A percentile compares a stretch with the other conserved stretches of the same genome.
These are phyloP conservation scores for Diplodus puntazzo DNA, from an alignment of 2,797 vertebrate genomes.

Conservation along the genomic window DNA sequence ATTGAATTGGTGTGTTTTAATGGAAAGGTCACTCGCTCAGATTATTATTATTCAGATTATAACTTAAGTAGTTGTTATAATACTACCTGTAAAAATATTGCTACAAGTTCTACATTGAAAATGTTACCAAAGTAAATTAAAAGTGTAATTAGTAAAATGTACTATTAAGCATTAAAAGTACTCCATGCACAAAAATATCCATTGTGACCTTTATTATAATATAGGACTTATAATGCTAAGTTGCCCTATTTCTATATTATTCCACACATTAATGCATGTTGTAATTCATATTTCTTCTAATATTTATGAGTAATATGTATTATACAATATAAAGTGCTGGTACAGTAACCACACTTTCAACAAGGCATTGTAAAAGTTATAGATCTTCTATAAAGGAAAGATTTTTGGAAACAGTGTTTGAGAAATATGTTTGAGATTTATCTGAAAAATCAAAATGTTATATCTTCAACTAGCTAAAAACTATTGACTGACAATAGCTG, in stretches of 20 bases:
- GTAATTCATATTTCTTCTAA: background rate
- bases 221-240: too few species aligned
- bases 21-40: background rate
- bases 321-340: background rate
- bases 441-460: background rate
- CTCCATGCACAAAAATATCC: too few species aligned
- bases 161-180: too few species aligned
- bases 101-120: too few species aligned
- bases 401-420: background rate
- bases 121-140: too few species aligned
- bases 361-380: background rate
- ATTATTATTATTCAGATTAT: too few species aligned
- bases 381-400: background rate
- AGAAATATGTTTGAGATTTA: background rate
- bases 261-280: background rate
- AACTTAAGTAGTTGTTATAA: too few species aligned
- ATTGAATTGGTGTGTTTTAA: constrained; percentile 9
- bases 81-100: too few species aligned
- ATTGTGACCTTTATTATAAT: too few species aligned
- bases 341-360: background rate
- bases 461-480: background rate
- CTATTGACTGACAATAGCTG: background rate
- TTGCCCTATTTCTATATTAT: background rate
- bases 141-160: too few species aligned
- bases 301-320: background rate